Conservation (phyloP, 2,113 vertebrate genomes). For the Prochilodus magdalenae region DNA sequence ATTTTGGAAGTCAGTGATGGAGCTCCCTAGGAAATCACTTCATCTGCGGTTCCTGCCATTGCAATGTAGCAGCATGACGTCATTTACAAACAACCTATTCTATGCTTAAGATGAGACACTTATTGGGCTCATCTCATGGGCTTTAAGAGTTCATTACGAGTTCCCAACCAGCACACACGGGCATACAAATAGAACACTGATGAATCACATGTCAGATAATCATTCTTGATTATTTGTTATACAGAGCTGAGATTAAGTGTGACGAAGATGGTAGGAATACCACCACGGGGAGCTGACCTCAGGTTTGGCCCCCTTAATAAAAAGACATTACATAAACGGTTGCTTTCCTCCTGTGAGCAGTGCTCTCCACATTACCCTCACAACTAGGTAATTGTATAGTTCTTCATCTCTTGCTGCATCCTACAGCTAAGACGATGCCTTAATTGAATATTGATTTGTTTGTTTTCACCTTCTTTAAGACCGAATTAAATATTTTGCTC, state of each 20-base stretch:
- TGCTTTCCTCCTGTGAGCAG: slow-evolving; percentile 45
- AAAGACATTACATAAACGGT: slow-evolving; percentile 50
- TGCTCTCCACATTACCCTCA: slow-evolving; percentile 45
- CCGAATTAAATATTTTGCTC: slow-evolving; percentile 59
- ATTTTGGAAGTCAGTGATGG: too few relatives aligned
- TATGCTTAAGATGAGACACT: slow-evolving; percentile 51
- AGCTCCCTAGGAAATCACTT: too few relatives aligned
- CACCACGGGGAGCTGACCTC: slow-evolving; percentile 48
- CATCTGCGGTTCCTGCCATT: too few relatives aligned
- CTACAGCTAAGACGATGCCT: slow-evolving; percentile 48
- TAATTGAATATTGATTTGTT: slow-evolving; percentile 75
- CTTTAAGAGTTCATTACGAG: slow-evolving; percentile 11
- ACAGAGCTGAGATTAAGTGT: slow-evolving; percentile 56
- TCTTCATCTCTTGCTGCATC: slow-evolving; percentile 46
- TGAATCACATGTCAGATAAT: slow-evolving; percentile 47
- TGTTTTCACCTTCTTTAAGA: slow-evolving; percentile 56
- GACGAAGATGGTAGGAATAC: slow-evolving; percentile 42
- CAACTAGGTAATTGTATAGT: slow-evolving; percentile 61
- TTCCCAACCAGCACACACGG: slow-evolving; percentile 8
- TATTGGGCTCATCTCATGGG: slow-evolving; percentile 48
- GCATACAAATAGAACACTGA: slow-evolving; percentile 44
- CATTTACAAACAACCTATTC: too few relatives aligned
- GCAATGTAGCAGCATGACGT: too few relatives aligned
- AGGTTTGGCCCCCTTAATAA: slow-evolving; percentile 59
- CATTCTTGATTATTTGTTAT: slow-evolving; percentile 53